These are phyloP conservation scores for Neosilurus hyrtlii DNA, from an alignment of 2,797 vertebrate genomes.

Conservation along the genomic window DNA sequence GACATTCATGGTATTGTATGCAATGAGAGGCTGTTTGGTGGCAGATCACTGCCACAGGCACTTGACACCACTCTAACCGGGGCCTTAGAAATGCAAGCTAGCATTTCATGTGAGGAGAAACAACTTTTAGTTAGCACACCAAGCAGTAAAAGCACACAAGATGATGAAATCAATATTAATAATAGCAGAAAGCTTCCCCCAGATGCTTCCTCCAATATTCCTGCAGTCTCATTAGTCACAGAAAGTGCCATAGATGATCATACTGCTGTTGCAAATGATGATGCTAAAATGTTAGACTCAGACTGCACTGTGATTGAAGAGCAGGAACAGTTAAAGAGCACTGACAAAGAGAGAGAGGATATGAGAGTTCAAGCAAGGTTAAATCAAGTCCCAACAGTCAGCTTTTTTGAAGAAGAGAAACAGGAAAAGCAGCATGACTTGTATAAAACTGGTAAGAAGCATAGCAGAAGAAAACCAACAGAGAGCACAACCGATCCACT, in stretches of 20 bases:
- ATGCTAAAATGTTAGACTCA: constrained; percentile 56
- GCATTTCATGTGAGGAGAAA: neutral
- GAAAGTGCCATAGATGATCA: neutral
- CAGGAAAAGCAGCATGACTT: neutral
- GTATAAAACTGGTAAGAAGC: neutral
- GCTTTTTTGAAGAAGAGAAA: neutral
- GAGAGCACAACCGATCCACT: constrained; percentile 2
- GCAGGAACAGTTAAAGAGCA: constrained; percentile 36
- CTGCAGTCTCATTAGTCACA: neutral
- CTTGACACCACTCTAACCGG: neutral
- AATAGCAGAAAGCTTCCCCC: neutral
- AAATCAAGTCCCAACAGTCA: neutral
- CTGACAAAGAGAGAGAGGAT: constrained; percentile 2
- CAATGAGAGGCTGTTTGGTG: neutral
- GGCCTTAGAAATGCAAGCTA: constrained; percentile 1
- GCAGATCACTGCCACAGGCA: neutral
- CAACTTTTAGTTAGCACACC: neutral
- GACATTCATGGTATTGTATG: constrained; percentile 1
- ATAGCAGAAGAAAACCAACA: neutral
- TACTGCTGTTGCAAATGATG: constrained; percentile 18
- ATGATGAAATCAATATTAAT: neutral
- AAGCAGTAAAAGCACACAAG: neutral
- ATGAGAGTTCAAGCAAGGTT: neutral
- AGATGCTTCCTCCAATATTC: neutral
- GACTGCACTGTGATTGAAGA: constrained; percentile 55